A percentile compares a stretch with the other conserved stretches of the same genome.
These are phyloP conservation scores for Capromys pilorides DNA, from an alignment of 2,797 vertebrate genomes.

Conservation along the genomic window DNA sequence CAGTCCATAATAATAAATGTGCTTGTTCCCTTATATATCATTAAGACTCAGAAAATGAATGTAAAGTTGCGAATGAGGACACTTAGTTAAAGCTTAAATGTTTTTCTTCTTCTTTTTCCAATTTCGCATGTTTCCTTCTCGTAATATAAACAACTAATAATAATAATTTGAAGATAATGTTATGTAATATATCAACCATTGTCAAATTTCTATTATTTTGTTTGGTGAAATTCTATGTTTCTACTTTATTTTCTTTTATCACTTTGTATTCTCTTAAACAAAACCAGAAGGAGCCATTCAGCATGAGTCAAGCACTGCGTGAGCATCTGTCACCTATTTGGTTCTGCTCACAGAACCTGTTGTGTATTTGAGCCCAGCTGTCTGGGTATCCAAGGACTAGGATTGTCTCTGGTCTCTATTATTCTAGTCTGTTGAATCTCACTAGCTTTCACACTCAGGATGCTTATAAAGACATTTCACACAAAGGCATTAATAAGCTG, in stretches of 20 bases:
- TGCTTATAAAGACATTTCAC: not conserved
- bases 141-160: too few relatives aligned
- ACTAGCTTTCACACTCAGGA: not conserved
- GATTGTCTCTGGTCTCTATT: not conserved
- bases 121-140: too few relatives aligned
- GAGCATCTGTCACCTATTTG: not conserved
- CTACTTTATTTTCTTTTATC: too few relatives aligned
- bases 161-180: too few relatives aligned
- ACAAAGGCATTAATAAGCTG: not conserved
- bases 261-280: too few relatives aligned
- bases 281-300: not conserved
- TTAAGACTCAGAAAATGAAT: not conserved
- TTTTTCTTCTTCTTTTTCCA: too few relatives aligned
- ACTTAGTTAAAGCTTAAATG: too few relatives aligned
- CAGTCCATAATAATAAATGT: not conserved
- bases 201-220: too few relatives aligned
- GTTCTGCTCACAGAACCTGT: rapidly evolving
- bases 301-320: not conserved
- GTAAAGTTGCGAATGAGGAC: not conserved
- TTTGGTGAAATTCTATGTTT: too few relatives aligned
- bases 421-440: not conserved
- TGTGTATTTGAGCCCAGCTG: not conserved
- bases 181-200: too few relatives aligned
- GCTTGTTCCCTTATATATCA: not conserved
- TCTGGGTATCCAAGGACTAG: not conserved